Conservation (phyloP, 2,888 invertebrate species). For the Standfussiana lucernea region DNA sequence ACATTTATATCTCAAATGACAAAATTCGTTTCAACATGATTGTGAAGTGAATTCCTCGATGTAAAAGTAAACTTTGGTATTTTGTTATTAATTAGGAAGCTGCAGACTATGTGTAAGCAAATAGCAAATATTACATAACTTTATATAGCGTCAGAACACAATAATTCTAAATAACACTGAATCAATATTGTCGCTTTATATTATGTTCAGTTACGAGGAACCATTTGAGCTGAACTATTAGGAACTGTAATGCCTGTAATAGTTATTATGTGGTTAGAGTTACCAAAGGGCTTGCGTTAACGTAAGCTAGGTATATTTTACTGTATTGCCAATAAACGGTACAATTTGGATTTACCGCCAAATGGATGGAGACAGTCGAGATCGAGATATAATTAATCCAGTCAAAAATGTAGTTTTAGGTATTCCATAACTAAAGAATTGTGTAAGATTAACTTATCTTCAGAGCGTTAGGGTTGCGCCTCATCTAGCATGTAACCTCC, state of each 20-base stretch:
- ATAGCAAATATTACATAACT: slow-evolving; percentile 32
- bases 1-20: slow-evolving; percentile 5
- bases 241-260: not conserved
- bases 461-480: not conserved
- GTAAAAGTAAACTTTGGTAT: slow-evolving; percentile 35
- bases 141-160: slow-evolving; percentile 1
- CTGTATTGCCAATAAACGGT: not conserved
- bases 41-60: slow-evolving; percentile 30
- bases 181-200: slow-evolving; percentile 13
- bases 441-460: not conserved
- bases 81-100: slow-evolving; percentile 37
- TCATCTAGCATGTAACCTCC: no score
- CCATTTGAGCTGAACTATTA: not conserved
- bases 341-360: not conserved
- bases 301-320: not conserved
- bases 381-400: not conserved
- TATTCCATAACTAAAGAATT: not conserved
- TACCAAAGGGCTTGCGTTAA: not conserved
- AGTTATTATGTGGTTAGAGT: slow-evolving; percentile 9
- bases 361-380: not conserved
- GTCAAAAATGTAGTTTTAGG: not conserved
- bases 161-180: slow-evolving; percentile 3
- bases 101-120: slow-evolving; percentile 9
- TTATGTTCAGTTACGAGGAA: not conserved
- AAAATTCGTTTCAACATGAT: slow-evolving; percentile 18